Conservation (phyloP, 1,140 invertebrate genomes). For the Drosophila fuyamai region DNA sequence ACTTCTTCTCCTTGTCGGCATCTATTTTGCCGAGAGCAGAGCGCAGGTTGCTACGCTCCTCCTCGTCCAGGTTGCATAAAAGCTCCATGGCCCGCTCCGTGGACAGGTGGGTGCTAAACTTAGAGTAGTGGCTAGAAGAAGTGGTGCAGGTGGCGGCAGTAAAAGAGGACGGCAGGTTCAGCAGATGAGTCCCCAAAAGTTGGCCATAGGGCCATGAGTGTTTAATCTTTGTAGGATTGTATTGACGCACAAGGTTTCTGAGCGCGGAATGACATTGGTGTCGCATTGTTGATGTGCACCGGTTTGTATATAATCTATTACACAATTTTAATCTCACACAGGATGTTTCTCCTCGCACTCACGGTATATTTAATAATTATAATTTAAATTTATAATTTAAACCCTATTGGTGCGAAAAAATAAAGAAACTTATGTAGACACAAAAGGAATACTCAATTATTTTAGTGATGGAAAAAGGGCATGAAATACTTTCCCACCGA, state of each 20-base stretch:
- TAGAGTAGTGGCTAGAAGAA: slow-evolving; percentile 40
- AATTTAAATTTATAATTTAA: no score
- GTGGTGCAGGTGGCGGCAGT: no score
- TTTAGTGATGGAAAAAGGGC: no score
- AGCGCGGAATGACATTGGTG: slow-evolving; percentile 28
- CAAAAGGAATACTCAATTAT: no score
- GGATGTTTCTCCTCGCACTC: no score
- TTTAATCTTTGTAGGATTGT: slow-evolving; percentile 7
- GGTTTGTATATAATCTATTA: no score
- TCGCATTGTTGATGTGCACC: slow-evolving; percentile 30
- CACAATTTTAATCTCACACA: no score
- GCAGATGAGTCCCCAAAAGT: background rate
- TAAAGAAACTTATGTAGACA: no score
- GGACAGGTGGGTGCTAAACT: slow-evolving; percentile 60
- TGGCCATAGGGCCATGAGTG: no score
- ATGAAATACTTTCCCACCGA: no score
- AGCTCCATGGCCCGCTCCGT: slow-evolving; percentile 63
- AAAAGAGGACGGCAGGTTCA: slow-evolving; percentile 1
- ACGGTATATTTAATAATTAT: no score
- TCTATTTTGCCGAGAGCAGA: slow-evolving; percentile 58
- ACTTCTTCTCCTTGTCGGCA: slow-evolving; percentile 63
- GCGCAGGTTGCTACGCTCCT: slow-evolving; percentile 61
- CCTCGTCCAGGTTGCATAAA: slow-evolving; percentile 65
- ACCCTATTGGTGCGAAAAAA: no score
- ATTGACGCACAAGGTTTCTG: slow-evolving; percentile 36